These are phyloP conservation scores for Austrofundulus limnaeus DNA, from an alignment of 2,113 vertebrate species.

Conservation along the genomic window DNA sequence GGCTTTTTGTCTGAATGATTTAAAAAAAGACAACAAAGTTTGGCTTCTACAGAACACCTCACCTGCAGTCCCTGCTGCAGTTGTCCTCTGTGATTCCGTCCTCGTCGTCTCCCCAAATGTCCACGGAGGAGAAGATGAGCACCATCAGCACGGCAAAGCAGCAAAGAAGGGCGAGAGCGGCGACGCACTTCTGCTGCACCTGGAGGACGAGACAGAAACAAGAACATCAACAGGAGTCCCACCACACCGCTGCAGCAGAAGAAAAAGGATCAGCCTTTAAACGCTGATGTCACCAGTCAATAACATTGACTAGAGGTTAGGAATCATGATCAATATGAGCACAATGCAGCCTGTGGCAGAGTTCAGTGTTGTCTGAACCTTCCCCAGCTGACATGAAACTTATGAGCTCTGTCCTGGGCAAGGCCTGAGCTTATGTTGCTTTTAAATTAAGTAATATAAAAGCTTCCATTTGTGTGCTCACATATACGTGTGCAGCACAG, in stretches of 20 bases:
- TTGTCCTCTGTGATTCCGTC: constrained; percentile 93
- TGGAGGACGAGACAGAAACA: constrained; percentile 55
- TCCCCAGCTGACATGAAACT: constrained; percentile 45
- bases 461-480: constrained; percentile 37
- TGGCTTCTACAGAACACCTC: constrained; percentile 66
- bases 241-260: not conserved
- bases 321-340: constrained; percentile 37
- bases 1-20: too few species aligned
- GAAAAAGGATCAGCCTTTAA: constrained; percentile 22
- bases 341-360: not conserved
- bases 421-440: not conserved
- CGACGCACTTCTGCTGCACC: constrained; percentile 97
- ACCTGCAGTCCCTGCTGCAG: constrained; percentile 93
- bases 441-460: constrained; percentile 41
- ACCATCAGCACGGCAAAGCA: constrained; percentile 91
- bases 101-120: constrained; percentile 90
- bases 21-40: not conserved
- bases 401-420: constrained; percentile 57
- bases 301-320: constrained; percentile 29
- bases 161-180: constrained; percentile 92
- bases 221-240: not conserved
- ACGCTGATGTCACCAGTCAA: constrained; percentile 39
- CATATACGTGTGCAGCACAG: not conserved
- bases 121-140: constrained; percentile 93
- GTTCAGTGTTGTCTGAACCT: not conserved